phyloP scores from a whole-genome alignment of 1,140 invertebrate species.

The Neodiprion virginianus region DNA sequence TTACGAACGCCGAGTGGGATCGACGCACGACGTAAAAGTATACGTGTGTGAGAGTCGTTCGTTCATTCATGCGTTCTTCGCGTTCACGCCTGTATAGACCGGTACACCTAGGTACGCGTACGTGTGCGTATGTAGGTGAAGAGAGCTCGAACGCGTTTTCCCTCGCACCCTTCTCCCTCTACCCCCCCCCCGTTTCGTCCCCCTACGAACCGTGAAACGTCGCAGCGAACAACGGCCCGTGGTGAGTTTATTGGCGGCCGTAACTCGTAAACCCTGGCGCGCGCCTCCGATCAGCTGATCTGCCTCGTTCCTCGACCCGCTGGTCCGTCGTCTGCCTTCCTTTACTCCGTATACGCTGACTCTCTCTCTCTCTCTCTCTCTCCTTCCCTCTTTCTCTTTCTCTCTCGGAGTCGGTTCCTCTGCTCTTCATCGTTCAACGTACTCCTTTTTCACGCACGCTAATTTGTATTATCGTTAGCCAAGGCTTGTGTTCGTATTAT shows the following conservation, averaged over 20 bases:
- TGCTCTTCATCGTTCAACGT: slow-evolving; percentile 29
- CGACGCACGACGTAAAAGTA: slow-evolving; percentile 4
- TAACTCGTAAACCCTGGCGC: slow-evolving; percentile 62
- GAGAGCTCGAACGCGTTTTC: slow-evolving; percentile 13
- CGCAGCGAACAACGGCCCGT: slow-evolving; percentile 28
- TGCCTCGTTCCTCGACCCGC: slow-evolving; percentile 55
- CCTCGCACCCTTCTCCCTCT: slow-evolving; percentile 10
- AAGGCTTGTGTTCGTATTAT: slow-evolving; percentile 10
- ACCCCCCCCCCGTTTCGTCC: not conserved
- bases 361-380: slow-evolving; percentile 9
- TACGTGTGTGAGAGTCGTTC: not conserved
- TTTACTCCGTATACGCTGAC: slow-evolving; percentile 21
- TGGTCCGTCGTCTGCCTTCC: slow-evolving; percentile 24
- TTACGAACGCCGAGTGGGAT: not conserved
- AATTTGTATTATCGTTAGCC: slow-evolving; percentile 17
- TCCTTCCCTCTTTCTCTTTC: slow-evolving; percentile 19
- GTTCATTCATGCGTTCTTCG: not conserved
- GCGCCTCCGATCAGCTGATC: slow-evolving; percentile 63
- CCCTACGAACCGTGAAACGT: slow-evolving; percentile 52
- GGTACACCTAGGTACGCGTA: too few relatives aligned
- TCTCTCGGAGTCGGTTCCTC: slow-evolving; percentile 42
- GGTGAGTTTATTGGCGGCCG: slow-evolving; percentile 60
- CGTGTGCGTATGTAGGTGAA: not conserved
- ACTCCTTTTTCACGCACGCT: too few relatives aligned
- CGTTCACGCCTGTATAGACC: not conserved